Evolutionary conservation across 2,888 invertebrate species (phyloP).

Genomic region (Andrena haemorrhoa): DNA sequence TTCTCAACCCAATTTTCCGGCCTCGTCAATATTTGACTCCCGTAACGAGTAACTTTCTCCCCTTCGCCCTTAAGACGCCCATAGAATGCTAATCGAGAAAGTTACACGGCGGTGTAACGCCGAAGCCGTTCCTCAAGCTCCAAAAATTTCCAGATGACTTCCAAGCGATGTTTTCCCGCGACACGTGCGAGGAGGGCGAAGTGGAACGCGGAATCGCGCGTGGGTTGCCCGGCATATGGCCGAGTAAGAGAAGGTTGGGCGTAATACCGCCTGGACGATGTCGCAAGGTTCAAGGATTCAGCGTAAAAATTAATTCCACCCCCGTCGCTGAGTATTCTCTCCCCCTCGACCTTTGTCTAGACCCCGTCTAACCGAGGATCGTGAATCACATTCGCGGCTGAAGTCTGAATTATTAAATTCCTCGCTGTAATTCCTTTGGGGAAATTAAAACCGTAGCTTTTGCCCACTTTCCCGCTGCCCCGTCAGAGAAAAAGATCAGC

Average conservation of each 20-base stretch:
- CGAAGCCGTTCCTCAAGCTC: not conserved
- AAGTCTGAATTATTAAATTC: slow-evolving; percentile 46
- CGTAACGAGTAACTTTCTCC: slow-evolving; percentile 12
- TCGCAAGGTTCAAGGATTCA: not conserved
- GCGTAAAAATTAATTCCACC: slow-evolving; percentile 41
- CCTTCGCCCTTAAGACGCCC: not conserved
- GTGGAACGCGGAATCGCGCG: not conserved
- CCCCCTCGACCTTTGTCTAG: slow-evolving; percentile 14
- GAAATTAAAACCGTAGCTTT: slow-evolving; percentile 40
- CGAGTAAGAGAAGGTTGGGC: slow-evolving; percentile 29
- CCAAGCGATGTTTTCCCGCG: slow-evolving; percentile 20
- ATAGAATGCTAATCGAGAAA: slow-evolving; percentile 7
- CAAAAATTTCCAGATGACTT: not conserved
- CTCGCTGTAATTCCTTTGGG: not conserved
- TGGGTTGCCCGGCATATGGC: slow-evolving; percentile 16
- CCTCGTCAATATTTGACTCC: slow-evolving; percentile 22
- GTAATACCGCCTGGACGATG: slow-evolving; percentile 40
- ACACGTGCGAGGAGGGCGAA: slow-evolving; percentile 27
- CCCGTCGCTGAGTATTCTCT: slow-evolving; percentile 14
- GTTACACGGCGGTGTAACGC: not conserved
- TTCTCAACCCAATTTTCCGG: slow-evolving; percentile 31
- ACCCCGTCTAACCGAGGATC: slow-evolving; percentile 1
- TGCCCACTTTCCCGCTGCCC: not conserved
- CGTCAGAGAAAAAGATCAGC: not conserved
- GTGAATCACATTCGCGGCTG: slow-evolving; percentile 38